A percentile compares a stretch with the other conserved stretches of the same genome.
Conservation (phyloP, 2,888 invertebrate genomes). For the Nephrotoma guestfalica region DNA sequence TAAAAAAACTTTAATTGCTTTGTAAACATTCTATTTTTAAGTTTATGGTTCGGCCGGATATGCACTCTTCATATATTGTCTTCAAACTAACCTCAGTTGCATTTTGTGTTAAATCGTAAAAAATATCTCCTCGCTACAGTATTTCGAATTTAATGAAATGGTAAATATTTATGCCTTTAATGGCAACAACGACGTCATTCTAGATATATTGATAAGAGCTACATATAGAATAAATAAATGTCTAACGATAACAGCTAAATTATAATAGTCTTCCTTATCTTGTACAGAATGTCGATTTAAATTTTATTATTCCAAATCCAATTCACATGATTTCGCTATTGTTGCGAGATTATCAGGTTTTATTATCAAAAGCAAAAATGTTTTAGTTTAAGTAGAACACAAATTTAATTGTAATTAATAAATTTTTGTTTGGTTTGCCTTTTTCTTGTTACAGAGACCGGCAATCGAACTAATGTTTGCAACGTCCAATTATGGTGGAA, state of each 20-base stretch:
- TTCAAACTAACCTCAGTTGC: background rate
- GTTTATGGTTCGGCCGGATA: background rate
- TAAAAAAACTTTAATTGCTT: background rate
- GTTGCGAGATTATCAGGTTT: background rate
- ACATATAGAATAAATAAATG: background rate
- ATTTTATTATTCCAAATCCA: background rate
- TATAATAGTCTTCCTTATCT: background rate
- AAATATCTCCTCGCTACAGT: background rate
- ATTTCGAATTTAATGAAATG: background rate
- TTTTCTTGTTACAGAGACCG: background rate
- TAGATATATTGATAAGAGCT: background rate
- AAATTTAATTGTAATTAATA: background rate
- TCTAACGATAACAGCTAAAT: background rate
- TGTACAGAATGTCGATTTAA: background rate
- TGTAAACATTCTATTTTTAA: background rate
- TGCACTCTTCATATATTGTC: background rate
- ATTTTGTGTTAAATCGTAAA: background rate
- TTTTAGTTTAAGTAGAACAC: background rate
- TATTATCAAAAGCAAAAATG: background rate
- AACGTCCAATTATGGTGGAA: background rate
- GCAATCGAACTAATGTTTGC: slow-evolving; percentile 1
- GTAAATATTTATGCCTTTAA: background rate
- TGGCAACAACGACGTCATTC: background rate
- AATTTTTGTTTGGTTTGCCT: background rate
- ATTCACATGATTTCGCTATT: background rate